Conservation (phyloP, 1,140 invertebrate species). For the Aethina tumida region DNA sequence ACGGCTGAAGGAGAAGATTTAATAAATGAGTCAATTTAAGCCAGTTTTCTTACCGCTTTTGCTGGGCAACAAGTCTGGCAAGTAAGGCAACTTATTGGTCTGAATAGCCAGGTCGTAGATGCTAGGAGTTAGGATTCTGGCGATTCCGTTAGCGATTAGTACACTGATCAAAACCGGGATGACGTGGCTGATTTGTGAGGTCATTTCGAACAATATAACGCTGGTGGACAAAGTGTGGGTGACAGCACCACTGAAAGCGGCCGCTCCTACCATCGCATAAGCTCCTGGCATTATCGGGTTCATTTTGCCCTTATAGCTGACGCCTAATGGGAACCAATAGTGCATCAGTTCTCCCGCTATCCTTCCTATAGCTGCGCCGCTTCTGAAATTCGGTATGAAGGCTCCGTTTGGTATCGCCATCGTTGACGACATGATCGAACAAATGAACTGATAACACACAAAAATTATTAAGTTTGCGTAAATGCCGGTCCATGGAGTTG, state of each 20-base stretch:
- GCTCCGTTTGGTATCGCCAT: constrained; percentile 90
- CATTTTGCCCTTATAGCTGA: constrained; percentile 70
- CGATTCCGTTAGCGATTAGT: constrained; percentile 86
- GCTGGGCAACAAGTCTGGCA: constrained; percentile 79
- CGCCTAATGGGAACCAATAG: constrained; percentile 67
- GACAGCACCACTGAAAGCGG: constrained; percentile 89
- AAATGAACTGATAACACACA: constrained; percentile 79
- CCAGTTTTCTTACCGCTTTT: constrained; percentile 51
- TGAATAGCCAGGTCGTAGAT: constrained; percentile 97
- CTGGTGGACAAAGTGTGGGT: constrained; percentile 96
- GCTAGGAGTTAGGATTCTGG: constrained; percentile 86
- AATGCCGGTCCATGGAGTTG: constrained; percentile 66
- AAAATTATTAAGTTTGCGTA: constrained; percentile 81
- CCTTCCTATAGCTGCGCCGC: constrained; percentile 87
- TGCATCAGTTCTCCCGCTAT: constrained; percentile 88
- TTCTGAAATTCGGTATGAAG: constrained; percentile 90
- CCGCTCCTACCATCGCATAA: constrained; percentile 84
- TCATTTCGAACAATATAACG: constrained; percentile 97
- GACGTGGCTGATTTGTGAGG: constrained; percentile 78
- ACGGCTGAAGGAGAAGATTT: constrained; percentile 52
- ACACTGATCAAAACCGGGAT: constrained; percentile 94
- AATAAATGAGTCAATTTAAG: constrained; percentile 5
- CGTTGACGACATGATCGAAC: constrained; percentile 86
- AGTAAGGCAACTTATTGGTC: constrained; percentile 92
- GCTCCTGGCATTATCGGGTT: constrained; percentile 87